phyloP scores from a whole-genome alignment of 2,113 vertebrate genomes.

The Pteruthius melanotis region DNA sequence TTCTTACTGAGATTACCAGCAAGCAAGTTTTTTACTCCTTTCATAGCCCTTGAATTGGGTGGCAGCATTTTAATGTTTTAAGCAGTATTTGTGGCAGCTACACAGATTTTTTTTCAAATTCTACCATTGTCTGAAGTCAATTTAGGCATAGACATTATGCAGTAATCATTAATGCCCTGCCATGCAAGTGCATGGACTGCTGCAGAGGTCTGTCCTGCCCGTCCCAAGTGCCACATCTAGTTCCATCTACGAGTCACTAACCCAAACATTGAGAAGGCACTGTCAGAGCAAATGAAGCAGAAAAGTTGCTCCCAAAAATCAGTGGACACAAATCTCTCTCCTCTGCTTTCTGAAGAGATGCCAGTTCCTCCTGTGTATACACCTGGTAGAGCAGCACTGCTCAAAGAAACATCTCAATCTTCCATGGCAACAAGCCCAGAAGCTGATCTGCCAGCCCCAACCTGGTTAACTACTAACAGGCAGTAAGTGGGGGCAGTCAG shows the following conservation, averaged over 20 bases:
- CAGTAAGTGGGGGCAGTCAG: background rate
- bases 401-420: conserved; percentile 54
- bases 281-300: conserved; percentile 40
- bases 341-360: conserved; percentile 39
- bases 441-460: conserved; percentile 4
- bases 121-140: background rate
- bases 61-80: background rate
- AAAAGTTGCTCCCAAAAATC: conserved; percentile 40
- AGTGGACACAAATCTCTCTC: conserved; percentile 26
- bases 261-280: background rate
- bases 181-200: background rate
- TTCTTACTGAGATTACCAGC: background rate
- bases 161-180: background rate
- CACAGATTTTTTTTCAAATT: background rate
- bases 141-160: background rate
- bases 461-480: background rate
- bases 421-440: conserved; percentile 52
- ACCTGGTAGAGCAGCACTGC: conserved; percentile 37
- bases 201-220: background rate
- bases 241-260: background rate
- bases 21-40: background rate
- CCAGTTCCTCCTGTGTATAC: conserved; percentile 61
- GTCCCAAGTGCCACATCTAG: background rate
- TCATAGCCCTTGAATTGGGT: background rate
- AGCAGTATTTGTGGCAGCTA: background rate